Percentiles rank a stretch among this genome's conserved stretches.
Evolutionary conservation across 2,797 vertebrate genomes (phyloP).

Genomic region (Scarus forsteni): DNA sequence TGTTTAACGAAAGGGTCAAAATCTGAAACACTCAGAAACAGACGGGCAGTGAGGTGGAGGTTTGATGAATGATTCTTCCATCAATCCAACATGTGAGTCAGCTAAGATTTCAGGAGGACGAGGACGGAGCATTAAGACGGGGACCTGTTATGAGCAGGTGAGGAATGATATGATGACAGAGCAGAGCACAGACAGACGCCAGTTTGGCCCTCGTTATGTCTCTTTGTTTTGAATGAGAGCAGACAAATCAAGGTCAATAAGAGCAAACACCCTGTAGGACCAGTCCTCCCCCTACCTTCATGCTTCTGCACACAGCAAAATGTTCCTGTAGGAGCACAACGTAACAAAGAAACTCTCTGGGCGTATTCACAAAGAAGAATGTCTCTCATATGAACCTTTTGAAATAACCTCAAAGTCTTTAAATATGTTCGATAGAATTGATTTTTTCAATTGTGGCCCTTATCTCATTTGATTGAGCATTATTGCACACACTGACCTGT

Average conservation of each 20-base stretch:
- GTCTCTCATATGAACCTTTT: slow-evolving; percentile 15
- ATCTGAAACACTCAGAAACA: slow-evolving; percentile 38
- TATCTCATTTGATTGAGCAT: slow-evolving; percentile 12
- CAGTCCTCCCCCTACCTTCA: slow-evolving; percentile 31
- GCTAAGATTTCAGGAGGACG: slow-evolving; percentile 27
- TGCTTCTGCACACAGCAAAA: slow-evolving; percentile 45
- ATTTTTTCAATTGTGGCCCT: slow-evolving; percentile 20
- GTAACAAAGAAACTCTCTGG: slow-evolving; percentile 7
- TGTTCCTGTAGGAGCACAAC: slow-evolving; percentile 26
- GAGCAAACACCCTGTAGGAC: slow-evolving; percentile 41
- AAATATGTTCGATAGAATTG: slow-evolving; percentile 11
- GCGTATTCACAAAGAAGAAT: slow-evolving; percentile 10
- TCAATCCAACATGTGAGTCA: slow-evolving; percentile 33
- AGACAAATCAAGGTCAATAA: slow-evolving; percentile 51
- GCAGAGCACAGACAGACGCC: slow-evolving; percentile 45
- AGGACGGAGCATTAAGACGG: slow-evolving; percentile 20
- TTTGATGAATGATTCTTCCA: slow-evolving; percentile 19
- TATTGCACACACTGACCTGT: neutral
- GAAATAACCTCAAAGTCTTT: slow-evolving; percentile 39
- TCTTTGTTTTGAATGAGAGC: slow-evolving; percentile 52
- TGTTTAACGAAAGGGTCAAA: slow-evolving; percentile 42
- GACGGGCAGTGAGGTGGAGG: neutral
- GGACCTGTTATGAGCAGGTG: slow-evolving; percentile 58
- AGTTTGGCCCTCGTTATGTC: slow-evolving; percentile 38
- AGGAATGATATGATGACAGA: slow-evolving; percentile 63